Percentiles rank a stretch among this genome's conserved stretches.
Evolutionary conservation across 2,888 invertebrate species (phyloP).

Genomic region (Apoderus coryli): DNA sequence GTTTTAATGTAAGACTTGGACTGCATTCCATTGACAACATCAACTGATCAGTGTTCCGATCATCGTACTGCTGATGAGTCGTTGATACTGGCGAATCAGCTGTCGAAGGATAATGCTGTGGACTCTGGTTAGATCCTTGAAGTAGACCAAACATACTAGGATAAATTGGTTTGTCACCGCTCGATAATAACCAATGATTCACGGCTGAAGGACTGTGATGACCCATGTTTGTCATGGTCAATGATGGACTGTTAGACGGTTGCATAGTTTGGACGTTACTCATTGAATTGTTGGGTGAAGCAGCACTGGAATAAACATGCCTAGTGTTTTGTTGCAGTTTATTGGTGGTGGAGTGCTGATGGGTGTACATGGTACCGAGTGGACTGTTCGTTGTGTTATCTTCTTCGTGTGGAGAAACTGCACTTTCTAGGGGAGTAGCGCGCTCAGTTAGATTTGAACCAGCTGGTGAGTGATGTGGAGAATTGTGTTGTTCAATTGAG

Average conservation of each 20-base stretch:
- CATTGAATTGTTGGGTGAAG: slow-evolving; percentile 37
- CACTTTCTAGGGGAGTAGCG: slow-evolving; percentile 37
- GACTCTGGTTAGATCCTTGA: slow-evolving; percentile 38
- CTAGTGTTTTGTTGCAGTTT: slow-evolving; percentile 26
- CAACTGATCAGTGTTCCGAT: slow-evolving; percentile 42
- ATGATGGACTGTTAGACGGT: slow-evolving; percentile 25
- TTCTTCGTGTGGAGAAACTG: slow-evolving; percentile 53
- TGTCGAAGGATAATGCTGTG: slow-evolving; percentile 36
- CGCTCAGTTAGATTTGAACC: slow-evolving; percentile 37
- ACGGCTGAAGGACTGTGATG: slow-evolving; percentile 42
- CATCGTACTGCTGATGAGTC: slow-evolving; percentile 58
- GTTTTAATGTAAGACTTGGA: slow-evolving; percentile 40
- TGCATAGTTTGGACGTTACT: slow-evolving; percentile 33
- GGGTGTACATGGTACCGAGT: slow-evolving; percentile 44
- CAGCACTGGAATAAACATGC: slow-evolving; percentile 57
- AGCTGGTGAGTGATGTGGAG: slow-evolving; percentile 26
- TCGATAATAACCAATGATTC: slow-evolving; percentile 59
- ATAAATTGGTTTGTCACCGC: slow-evolving; percentile 49
- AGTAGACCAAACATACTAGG: slow-evolving; percentile 49
- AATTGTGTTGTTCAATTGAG: slow-evolving; percentile 35
- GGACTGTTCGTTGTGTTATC: slow-evolving; percentile 55
- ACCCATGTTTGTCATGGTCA: slow-evolving; percentile 31
- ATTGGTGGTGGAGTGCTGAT: slow-evolving; percentile 19
- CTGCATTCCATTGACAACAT: slow-evolving; percentile 46
- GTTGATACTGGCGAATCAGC: slow-evolving; percentile 38